phyloP scores from a whole-genome alignment of 1,140 invertebrate genomes.

The Lepidurus couesii region DNA sequence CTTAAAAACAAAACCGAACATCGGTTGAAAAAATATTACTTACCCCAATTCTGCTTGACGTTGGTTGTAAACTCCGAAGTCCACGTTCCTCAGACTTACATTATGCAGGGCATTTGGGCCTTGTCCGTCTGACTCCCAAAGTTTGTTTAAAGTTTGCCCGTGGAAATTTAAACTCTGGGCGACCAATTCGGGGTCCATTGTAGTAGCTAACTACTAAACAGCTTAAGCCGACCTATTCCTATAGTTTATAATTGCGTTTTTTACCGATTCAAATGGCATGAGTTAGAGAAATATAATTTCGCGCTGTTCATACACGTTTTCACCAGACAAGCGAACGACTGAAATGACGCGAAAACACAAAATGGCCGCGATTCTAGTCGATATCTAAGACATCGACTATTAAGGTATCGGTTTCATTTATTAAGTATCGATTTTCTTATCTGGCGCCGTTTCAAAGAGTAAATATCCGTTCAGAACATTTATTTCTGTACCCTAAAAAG shows the following conservation, averaged over 20 bases:
- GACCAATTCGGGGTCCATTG: conserved; percentile 60
- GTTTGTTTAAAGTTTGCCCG: conserved; percentile 74
- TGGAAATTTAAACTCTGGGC: conserved; percentile 70
- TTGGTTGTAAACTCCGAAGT: conserved; percentile 67
- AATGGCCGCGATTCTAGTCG: no score
- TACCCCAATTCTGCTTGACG: conserved; percentile 61
- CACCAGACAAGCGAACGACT: no score
- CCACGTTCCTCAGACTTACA: conserved; percentile 60
- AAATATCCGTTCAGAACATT: no score
- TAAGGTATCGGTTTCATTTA: no score
- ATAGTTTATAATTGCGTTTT: background rate
- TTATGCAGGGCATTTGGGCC: conserved; percentile 63
- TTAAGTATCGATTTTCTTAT: no score
- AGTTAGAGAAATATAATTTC: no score
- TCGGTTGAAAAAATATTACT: conserved; percentile 20
- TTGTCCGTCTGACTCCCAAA: conserved; percentile 67
- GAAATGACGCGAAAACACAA: no score
- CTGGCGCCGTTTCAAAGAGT: no score
- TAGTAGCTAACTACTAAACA: background rate
- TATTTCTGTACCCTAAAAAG: no score
- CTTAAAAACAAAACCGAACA: background rate
- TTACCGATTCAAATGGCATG: no score
- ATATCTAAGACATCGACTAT: no score
- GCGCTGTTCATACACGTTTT: no score
- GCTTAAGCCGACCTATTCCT: background rate